Conservation (phyloP, 2,888 invertebrate genomes). For the Rotaria magnacalcarata region DNA sequence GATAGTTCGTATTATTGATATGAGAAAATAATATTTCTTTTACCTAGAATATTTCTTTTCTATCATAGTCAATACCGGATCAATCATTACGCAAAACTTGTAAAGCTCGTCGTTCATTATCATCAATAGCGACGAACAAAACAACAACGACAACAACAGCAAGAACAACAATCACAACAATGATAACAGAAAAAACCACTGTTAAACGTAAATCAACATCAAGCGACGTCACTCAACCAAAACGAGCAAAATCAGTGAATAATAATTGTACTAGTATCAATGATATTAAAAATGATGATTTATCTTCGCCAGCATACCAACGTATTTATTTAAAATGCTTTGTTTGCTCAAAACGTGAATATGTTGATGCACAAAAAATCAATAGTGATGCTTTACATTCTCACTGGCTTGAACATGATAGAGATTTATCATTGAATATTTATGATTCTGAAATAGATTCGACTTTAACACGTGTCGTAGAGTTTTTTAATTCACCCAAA, state of each 20-base stretch:
- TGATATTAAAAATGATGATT: neutral
- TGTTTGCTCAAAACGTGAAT: neutral
- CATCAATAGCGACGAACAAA: neutral
- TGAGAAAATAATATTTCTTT: no score
- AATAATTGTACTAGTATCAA: neutral
- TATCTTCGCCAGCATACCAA: neutral
- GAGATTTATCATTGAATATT: neutral
- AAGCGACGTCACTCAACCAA: neutral
- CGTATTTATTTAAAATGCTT: conserved; percentile 30
- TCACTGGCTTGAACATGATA: neutral
- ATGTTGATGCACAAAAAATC: neutral
- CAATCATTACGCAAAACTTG: neutral
- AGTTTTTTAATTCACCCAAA: conserved; percentile 8
- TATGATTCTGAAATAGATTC: conserved; percentile 26
- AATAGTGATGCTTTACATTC: conserved; percentile 3
- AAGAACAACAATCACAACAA: neutral
- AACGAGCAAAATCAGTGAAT: neutral
- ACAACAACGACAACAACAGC: neutral
- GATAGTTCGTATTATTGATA: neutral
- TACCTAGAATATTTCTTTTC: neutral
- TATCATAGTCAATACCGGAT: neutral
- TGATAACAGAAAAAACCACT: neutral
- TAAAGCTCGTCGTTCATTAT: neutral
- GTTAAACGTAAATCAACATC: neutral
- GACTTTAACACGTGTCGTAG: neutral